Evolutionary conservation across 2,888 invertebrate genomes (phyloP), one percentile per base, ranked within the genome.

Genomic region (Noctua janthe): DNA sequence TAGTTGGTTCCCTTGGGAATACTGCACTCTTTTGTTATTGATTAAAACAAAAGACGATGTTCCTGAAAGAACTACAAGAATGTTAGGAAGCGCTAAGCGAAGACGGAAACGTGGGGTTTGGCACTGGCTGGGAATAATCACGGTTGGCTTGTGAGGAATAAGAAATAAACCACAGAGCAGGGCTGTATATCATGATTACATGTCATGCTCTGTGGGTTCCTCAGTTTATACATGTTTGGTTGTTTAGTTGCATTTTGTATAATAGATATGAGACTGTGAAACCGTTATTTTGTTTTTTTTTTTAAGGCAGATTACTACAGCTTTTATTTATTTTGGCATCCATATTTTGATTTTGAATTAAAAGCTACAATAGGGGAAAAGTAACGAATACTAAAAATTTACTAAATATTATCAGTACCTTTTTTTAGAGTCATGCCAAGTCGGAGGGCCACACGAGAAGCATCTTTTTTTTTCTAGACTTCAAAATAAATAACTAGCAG

Each of bases 41-140:
- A 80, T 76, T 82, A 71, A 80, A 87, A 87, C 79, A 86, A 80
- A 80, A 84, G 35, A 72, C 76, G 62, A 13, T 64, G 43, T 66
- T 76, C n/a, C 59, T 70, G 15, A 35, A 51, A 70, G 43, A 80
- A 77, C 62, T 56, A 71, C 11, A 67, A 72, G 51, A 79, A 71
- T 64, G 43, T 71, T 81, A 39, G 15, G 66, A 15, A 54, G 4
- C 20, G 62, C 13, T 54, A 23, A 74, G 49, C 66, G 59, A 51
- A 47, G 29, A 5, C 51, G 73, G 86, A 73, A 85, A 84, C 62
- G 8, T 39, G 20, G 39, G 72, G 47, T 82, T 86, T 84, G 86
- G 84, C 86, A 75, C 17, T 47, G 59, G 13, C 29, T 1, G 15
- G 20, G 86, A 81, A 71, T 73, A 71, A 71, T 56, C n/a, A n/a